Conservation (phyloP, 2,797 vertebrate genomes). For the Sebastes iracundus region DNA sequence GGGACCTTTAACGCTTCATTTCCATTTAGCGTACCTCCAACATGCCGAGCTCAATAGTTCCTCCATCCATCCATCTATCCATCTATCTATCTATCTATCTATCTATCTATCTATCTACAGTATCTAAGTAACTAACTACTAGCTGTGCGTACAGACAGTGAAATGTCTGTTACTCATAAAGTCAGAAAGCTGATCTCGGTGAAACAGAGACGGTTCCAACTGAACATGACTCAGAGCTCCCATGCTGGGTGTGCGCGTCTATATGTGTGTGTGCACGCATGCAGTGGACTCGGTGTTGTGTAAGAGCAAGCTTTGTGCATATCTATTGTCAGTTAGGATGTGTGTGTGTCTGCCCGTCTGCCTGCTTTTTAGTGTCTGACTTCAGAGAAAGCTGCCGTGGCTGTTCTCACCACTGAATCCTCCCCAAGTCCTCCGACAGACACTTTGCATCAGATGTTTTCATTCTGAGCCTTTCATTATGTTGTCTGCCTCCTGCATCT, state of each 20-base stretch:
- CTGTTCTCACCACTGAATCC: slow-evolving; percentile 12
- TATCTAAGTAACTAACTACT: not conserved
- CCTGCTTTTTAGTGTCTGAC: slow-evolving; percentile 21
- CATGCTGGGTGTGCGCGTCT: slow-evolving; percentile 22
- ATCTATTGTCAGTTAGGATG: not conserved
- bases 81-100: not conserved
- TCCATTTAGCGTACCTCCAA: no score
- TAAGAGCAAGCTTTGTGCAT: slow-evolving; percentile 18
- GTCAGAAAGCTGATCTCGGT: slow-evolving; percentile 23
- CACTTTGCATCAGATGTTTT: slow-evolving; percentile 45
- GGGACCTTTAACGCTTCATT: not conserved
- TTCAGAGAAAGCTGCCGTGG: slow-evolving; percentile 36
- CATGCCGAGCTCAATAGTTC: no score
- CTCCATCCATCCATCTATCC: not conserved
- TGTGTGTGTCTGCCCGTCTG: not conserved
- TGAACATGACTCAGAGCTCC: slow-evolving; percentile 51
- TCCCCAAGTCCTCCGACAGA: slow-evolving; percentile 24
- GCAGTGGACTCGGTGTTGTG: slow-evolving; percentile 30
- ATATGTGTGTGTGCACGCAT: not conserved
- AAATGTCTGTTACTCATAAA: slow-evolving; percentile 35
- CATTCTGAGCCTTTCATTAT: slow-evolving; percentile 31
- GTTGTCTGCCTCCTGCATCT: not conserved
- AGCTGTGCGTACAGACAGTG: slow-evolving; percentile 13
- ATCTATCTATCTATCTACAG: not conserved
- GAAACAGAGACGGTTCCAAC: slow-evolving; percentile 21